phyloP scores from a whole-genome alignment of 2,113 vertebrate genomes.

The Phocoena sinus region DNA sequence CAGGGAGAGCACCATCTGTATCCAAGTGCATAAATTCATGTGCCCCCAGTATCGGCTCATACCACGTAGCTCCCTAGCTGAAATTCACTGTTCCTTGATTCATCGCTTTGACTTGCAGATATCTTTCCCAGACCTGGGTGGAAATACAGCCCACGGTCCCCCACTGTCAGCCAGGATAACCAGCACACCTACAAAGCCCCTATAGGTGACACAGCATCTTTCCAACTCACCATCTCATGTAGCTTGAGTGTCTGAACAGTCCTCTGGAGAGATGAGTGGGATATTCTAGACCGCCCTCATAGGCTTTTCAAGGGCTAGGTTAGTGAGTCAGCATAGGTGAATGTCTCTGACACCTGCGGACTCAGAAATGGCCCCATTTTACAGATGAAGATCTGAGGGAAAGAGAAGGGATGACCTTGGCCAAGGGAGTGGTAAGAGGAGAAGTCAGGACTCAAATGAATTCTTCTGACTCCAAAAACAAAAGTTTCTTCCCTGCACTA shows the following conservation, averaged over 20 bases:
- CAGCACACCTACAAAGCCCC: background rate
- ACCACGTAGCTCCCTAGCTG: background rate
- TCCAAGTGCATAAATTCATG: background rate
- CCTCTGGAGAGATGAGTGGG: background rate
- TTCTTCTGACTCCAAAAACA: background rate
- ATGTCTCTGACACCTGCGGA: background rate
- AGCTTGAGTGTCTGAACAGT: background rate
- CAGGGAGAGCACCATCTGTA: background rate
- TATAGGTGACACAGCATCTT: rapidly evolving
- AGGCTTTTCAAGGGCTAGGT: background rate
- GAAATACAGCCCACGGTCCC: background rate
- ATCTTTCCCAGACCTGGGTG: background rate
- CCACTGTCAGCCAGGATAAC: background rate
- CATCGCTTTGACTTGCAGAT: background rate
- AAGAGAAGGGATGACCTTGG: background rate
- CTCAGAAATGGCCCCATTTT: background rate
- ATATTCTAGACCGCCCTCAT: background rate
- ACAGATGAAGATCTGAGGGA: background rate
- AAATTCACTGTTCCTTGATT: background rate
- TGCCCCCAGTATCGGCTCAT: no score
- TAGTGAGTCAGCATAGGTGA: background rate
- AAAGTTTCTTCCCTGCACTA: background rate
- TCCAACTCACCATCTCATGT: background rate
- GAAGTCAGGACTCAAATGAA: background rate
- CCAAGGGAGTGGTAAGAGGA: background rate